Conservation (phyloP, 2,113 vertebrate genomes). For the Pangasianodon hypophthalmus region DNA sequence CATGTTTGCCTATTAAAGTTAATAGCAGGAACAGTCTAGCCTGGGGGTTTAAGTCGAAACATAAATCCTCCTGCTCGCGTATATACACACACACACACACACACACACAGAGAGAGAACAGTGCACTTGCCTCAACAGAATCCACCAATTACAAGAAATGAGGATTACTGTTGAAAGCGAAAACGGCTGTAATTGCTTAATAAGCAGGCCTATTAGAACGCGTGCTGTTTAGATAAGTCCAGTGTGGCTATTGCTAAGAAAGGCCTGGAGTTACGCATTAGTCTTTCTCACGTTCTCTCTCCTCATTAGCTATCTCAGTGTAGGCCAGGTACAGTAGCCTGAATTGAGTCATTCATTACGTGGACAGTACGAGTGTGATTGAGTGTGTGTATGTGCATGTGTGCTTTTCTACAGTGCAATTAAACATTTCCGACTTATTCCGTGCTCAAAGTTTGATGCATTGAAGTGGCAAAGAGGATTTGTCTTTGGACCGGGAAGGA, state of each 20-base stretch:
- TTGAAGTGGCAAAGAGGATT: neutral
- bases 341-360: neutral
- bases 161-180: constrained; percentile 72
- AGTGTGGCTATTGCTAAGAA: constrained; percentile 57
- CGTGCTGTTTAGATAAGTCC: constrained; percentile 69
- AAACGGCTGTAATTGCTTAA: constrained; percentile 70
- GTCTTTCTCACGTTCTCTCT: neutral
- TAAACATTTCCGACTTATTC: constrained; percentile 8
- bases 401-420: constrained; percentile 1
- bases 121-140: constrained; percentile 59
- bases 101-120: neutral
- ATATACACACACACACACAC: constrained; percentile 1
- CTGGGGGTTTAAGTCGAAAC: constrained; percentile 57
- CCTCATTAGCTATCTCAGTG: constrained; percentile 44
- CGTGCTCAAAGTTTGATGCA: neutral
- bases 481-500: neutral
- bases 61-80: constrained; percentile 53
- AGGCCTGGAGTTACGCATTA: constrained; percentile 48
- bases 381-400: neutral
- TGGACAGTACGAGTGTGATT: neutral
- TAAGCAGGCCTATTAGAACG: constrained; percentile 63
- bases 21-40: constrained; percentile 59
- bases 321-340: constrained; percentile 10
- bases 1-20: constrained; percentile 63
- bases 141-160: constrained; percentile 67